Percentiles rank a stretch among this genome's conserved stretches.
These are phyloP conservation scores for Vesta saturnalis DNA, from an alignment of 2,888 invertebrate species.

Conservation along the genomic window DNA sequence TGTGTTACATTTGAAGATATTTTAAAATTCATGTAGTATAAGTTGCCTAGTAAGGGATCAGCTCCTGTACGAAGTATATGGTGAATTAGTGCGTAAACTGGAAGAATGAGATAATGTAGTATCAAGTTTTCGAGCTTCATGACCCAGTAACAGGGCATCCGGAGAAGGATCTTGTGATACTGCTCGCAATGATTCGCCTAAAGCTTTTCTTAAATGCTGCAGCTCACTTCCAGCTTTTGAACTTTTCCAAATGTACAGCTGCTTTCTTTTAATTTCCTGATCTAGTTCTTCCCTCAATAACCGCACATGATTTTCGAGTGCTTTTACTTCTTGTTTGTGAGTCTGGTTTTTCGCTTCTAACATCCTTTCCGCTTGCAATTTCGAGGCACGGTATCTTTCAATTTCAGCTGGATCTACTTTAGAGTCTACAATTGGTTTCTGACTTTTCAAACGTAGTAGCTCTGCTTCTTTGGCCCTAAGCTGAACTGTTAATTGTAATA, in stretches of 20 bases:
- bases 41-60: constrained; percentile 58
- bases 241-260: constrained; percentile 87
- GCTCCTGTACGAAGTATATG: constrained; percentile 53
- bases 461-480: constrained; percentile 85
- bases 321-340: constrained; percentile 86
- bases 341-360: constrained; percentile 89
- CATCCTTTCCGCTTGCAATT: constrained; percentile 88
- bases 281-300: constrained; percentile 82
- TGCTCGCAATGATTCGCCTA: constrained; percentile 81
- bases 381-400: constrained; percentile 86
- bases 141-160: constrained; percentile 88
- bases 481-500: constrained; percentile 84
- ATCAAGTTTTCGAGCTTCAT: constrained; percentile 83
- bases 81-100: constrained; percentile 66
- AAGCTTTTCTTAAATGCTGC: constrained; percentile 81
- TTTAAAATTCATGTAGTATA: constrained; percentile 24
- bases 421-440: constrained; percentile 53
- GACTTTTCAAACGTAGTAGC: constrained; percentile 64
- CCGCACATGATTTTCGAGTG: constrained; percentile 89
- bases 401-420: constrained; percentile 74
- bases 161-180: constrained; percentile 87
- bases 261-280: constrained; percentile 89
- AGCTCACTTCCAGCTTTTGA: constrained; percentile 89
- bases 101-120: constrained; percentile 70
- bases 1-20: background rate